Conservation (phyloP, 2,113 vertebrate species). For the Centropristis striata region DNA sequence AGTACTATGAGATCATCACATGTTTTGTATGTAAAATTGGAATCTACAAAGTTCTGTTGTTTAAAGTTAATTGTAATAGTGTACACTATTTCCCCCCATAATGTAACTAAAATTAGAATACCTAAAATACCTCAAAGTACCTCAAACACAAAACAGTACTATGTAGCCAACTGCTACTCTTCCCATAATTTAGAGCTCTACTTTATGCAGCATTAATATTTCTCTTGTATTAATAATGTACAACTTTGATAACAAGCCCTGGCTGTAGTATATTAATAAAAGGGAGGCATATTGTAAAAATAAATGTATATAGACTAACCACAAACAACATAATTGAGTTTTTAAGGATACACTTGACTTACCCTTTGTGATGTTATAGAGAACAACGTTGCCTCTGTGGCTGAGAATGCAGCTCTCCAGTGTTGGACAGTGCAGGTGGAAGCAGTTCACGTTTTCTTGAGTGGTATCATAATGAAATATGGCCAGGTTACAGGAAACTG, state of each 20-base stretch:
- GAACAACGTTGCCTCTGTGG: conserved; percentile 84
- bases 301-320: neutral
- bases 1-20: too few species aligned
- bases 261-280: neutral
- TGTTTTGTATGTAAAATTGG: too few species aligned
- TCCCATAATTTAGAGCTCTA: too few species aligned
- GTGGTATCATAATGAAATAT: conserved; percentile 90
- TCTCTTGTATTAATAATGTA: neutral
- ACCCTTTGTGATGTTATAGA: conserved; percentile 95
- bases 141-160: too few species aligned
- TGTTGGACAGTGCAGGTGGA: conserved; percentile 92
- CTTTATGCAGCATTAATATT: neutral
- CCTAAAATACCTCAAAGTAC: too few species aligned
- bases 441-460: conserved; percentile 88
- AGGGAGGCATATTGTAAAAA: too few species aligned
- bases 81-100: too few species aligned
- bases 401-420: conserved; percentile 91
- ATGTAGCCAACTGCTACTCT: too few species aligned
- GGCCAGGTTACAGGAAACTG: conserved; percentile 95
- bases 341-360: conserved; percentile 26
- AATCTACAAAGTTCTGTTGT: too few species aligned
- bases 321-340: neutral
- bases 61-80: too few species aligned
- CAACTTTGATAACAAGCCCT: neutral
- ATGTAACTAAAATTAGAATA: too few species aligned